phyloP scores from a whole-genome alignment of 1,140 invertebrate species.

The Episyrphus balteatus region DNA sequence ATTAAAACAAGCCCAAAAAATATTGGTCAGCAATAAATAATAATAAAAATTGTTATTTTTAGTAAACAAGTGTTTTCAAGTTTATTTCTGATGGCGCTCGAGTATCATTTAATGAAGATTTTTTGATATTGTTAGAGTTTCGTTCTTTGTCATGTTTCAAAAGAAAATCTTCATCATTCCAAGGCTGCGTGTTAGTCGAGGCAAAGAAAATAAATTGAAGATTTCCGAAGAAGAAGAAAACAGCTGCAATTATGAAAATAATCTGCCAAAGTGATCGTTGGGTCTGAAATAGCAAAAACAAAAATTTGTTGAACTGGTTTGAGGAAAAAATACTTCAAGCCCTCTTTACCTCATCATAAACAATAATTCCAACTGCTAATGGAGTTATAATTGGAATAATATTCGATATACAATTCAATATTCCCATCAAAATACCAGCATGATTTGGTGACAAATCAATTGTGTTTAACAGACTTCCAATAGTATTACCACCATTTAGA shows the following conservation, averaged over 20 bases:
- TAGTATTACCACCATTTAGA: slow-evolving; percentile 60
- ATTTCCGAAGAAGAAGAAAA: slow-evolving; percentile 54
- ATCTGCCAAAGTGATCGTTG: slow-evolving; percentile 53
- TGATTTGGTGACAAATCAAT: slow-evolving; percentile 68
- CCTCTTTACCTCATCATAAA: slow-evolving; percentile 50
- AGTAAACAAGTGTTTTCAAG: too few species aligned
- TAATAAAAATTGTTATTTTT: too few species aligned
- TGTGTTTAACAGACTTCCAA: slow-evolving; percentile 54
- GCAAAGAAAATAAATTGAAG: slow-evolving; percentile 57
- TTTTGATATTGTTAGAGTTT: too few species aligned
- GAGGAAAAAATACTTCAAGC: too few species aligned
- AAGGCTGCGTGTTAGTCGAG: slow-evolving; percentile 48
- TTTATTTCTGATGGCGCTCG: too few species aligned
- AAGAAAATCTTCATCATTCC: slow-evolving; percentile 43
- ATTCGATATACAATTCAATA: slow-evolving; percentile 63
- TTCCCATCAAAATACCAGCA: slow-evolving; percentile 52
- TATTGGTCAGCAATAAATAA: too few species aligned
- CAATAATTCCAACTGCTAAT: slow-evolving; percentile 46
- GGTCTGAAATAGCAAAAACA: slow-evolving; percentile 22
- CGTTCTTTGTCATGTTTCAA: background rate
- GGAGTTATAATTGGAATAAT: slow-evolving; percentile 58
- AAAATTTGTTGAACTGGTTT: too few species aligned
- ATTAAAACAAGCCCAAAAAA: too few species aligned
- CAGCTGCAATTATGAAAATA: slow-evolving; percentile 61
- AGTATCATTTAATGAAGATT: too few species aligned